Conservation (phyloP, 2,888 invertebrate species). For the Drosophila pseudotalamancana region DNA sequence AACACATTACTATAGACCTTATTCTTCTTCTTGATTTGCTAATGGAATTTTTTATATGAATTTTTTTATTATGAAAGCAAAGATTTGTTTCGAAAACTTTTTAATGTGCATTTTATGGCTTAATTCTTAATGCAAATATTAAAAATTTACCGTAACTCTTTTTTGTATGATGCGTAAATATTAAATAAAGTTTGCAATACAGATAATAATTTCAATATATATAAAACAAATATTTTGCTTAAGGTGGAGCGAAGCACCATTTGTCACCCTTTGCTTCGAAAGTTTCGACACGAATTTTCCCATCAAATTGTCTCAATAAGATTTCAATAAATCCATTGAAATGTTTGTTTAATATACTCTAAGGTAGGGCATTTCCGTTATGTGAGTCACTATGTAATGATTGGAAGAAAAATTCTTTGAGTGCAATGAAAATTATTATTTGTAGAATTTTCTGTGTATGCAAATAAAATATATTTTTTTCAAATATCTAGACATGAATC, state of each 20-base stretch:
- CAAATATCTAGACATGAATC: too few species aligned
- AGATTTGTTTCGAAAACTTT: background rate
- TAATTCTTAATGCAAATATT: slow-evolving; percentile 2
- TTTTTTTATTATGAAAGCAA: background rate
- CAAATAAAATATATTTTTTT: too few species aligned
- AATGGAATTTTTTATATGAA: background rate
- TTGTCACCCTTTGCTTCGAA: too few species aligned
- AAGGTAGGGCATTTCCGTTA: background rate
- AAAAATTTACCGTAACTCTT: background rate
- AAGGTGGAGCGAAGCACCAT: background rate
- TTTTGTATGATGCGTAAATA: background rate
- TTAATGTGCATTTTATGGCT: slow-evolving; percentile 1
- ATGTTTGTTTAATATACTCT: slow-evolving; percentile 6
- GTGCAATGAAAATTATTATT: too few species aligned
- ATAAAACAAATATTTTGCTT: slow-evolving; percentile 1
- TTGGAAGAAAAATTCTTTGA: too few species aligned
- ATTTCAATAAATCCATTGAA: slow-evolving; percentile 19
- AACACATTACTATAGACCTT: background rate
- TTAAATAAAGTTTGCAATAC: background rate
- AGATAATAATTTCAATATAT: background rate
- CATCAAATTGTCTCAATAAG: slow-evolving; percentile 8
- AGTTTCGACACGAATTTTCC: slow-evolving; percentile 2
- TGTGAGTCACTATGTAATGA: too few species aligned
- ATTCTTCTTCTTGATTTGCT: background rate
- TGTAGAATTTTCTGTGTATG: too few species aligned